Percentiles rank a stretch among this genome's conserved stretches.
Evolutionary conservation across 2,797 vertebrate genomes (phyloP).

Genomic region (Geotrypetes seraphini): DNA sequence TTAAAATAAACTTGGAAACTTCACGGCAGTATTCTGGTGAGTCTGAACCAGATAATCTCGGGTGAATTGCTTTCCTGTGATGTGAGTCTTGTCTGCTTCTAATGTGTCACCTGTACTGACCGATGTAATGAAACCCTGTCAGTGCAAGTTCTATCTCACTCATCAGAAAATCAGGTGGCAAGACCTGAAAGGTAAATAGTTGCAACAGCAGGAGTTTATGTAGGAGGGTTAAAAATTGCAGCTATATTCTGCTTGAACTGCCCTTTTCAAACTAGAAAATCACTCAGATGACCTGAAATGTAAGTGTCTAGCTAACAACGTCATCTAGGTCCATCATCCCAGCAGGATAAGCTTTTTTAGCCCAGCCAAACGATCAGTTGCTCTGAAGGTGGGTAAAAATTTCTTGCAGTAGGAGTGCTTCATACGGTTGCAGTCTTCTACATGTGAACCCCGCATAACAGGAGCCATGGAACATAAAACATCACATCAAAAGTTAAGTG

Average conservation of each 20-base stretch:
- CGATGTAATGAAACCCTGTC: conserved; percentile 8
- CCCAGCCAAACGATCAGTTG: too few species aligned
- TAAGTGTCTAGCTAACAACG: too few species aligned
- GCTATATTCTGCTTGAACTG: conserved; percentile 13
- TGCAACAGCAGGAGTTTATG: conserved; percentile 11
- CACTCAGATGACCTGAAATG: too few species aligned
- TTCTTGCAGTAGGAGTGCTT: too few species aligned
- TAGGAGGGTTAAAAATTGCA: not conserved
- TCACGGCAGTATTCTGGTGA: not conserved
- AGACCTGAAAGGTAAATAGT: conserved; percentile 10
- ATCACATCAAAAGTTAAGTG: too few species aligned
- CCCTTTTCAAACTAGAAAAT: too few species aligned
- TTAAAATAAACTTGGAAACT: too few species aligned
- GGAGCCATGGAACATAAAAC: too few species aligned
- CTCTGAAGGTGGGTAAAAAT: too few species aligned
- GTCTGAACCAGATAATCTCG: conserved; percentile 19
- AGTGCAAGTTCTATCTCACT: conserved; percentile 9
- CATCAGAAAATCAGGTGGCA: conserved; percentile 18
- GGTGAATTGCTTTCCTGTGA: conserved; percentile 21
- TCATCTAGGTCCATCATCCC: conserved; percentile 31
- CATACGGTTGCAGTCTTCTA: too few species aligned
- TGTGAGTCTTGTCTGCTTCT: conserved; percentile 6
- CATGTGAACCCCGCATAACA: too few species aligned
- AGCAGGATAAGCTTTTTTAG: too few species aligned
- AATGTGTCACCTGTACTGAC: conserved; percentile 17